These are phyloP conservation scores for Cotesia vestalis DNA, from an alignment of 1,140 invertebrate species.

Conservation along the genomic window DNA sequence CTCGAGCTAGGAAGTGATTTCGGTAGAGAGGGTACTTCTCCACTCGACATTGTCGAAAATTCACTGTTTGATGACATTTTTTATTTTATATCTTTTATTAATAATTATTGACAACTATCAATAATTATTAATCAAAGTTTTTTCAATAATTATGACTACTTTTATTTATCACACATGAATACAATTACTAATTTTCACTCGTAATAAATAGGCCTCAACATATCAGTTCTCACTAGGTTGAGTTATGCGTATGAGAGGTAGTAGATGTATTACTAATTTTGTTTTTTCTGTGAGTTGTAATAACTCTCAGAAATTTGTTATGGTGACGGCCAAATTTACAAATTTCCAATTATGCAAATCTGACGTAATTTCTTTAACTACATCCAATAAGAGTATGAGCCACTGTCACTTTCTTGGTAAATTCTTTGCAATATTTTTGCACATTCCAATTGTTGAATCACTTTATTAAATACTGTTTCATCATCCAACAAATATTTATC, in stretches of 20 bases:
- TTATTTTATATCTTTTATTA: conserved; percentile 1
- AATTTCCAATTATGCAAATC: conserved; percentile 36
- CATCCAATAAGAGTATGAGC: conserved; percentile 8
- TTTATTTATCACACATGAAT: conserved; percentile 16
- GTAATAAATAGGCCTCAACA: no score
- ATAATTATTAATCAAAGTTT: no score
- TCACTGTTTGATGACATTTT: conserved; percentile 63
- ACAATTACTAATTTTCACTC: no score
- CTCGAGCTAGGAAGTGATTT: conserved; percentile 62
- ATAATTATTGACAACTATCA: neutral
- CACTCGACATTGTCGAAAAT: conserved; percentile 64
- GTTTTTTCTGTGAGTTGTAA: neutral
- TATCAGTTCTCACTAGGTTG: neutral
- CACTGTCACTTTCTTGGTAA: conserved; percentile 38
- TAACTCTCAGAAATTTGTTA: neutral
- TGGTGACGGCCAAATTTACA: conserved; percentile 36
- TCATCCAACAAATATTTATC: neutral
- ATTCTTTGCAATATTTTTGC: neutral
- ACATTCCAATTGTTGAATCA: conserved; percentile 12
- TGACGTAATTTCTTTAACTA: conserved; percentile 37
- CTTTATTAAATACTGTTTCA: neutral
- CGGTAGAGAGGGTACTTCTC: conserved; percentile 59
- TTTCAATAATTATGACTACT: neutral
- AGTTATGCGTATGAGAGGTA: conserved; percentile 4
- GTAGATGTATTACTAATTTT: conserved; percentile 15